These are phyloP conservation scores for Cervus canadensis DNA, from an alignment of 2,113 vertebrate species.

Conservation along the genomic window DNA sequence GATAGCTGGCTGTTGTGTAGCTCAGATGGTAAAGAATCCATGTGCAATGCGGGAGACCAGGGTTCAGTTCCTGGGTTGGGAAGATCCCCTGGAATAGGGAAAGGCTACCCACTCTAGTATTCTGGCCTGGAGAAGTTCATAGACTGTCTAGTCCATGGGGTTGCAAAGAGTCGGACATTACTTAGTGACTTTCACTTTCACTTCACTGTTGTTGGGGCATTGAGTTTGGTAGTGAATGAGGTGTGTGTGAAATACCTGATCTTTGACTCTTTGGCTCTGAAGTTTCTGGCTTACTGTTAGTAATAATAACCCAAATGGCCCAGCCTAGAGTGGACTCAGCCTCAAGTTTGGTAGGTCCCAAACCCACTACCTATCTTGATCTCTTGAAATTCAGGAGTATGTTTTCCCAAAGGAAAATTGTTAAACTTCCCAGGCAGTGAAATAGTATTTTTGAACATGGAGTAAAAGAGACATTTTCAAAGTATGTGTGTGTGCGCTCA, in stretches of 20 bases:
- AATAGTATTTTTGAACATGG: neutral
- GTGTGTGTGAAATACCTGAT: neutral
- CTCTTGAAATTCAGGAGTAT: conserved; percentile 21
- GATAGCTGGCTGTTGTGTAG: neutral
- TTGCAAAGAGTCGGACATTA: neutral
- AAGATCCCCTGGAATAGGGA: neutral
- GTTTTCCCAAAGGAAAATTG: conserved; percentile 35
- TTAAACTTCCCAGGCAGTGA: neutral
- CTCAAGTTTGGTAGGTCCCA: neutral
- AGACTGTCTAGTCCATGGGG: neutral
- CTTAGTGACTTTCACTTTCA: neutral
- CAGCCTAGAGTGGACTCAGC: neutral
- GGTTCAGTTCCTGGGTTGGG: neutral
- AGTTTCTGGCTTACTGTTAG: neutral
- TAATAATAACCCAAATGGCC: neutral
- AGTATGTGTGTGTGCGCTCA: neutral
- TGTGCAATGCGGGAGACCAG: neutral
- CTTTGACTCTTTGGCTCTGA: neutral
- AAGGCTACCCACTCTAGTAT: neutral
- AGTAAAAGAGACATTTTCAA: neutral
- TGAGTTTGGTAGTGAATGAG: neutral
- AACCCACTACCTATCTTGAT: neutral
- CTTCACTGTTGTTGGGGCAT: neutral
- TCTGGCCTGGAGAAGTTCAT: neutral
- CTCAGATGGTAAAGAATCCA: neutral